phyloP scores from a whole-genome alignment of 2,113 vertebrate species.

The Silurus asotus region DNA sequence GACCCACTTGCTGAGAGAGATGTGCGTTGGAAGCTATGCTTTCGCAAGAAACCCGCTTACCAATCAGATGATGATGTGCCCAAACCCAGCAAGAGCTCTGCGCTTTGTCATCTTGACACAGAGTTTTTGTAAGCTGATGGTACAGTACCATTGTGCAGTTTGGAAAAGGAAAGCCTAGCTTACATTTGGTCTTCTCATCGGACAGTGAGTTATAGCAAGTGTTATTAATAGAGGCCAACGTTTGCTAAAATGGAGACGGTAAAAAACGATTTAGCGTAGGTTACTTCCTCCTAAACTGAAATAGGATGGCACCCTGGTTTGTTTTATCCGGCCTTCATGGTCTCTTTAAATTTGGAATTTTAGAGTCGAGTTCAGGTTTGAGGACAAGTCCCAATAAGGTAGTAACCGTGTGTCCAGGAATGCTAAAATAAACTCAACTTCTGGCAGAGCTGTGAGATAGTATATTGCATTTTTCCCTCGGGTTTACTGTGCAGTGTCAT shows the following conservation, averaged over 20 bases:
- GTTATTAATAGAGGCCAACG: slow-evolving; percentile 5
- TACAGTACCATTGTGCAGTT: slow-evolving; percentile 15
- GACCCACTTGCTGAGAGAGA: slow-evolving; percentile 9
- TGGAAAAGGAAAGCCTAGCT: slow-evolving; percentile 23
- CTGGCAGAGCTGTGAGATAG: slow-evolving; percentile 57
- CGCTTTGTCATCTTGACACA: slow-evolving; percentile 41
- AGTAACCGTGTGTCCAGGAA: slow-evolving; percentile 58
- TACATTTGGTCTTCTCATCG: slow-evolving; percentile 18
- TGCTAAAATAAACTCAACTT: slow-evolving; percentile 64
- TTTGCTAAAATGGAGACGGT: not conserved
- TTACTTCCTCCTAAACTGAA: slow-evolving; percentile 20
- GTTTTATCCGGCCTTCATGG: slow-evolving; percentile 1
- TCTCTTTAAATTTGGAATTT: slow-evolving; percentile 39
- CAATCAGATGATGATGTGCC: slow-evolving; percentile 6
- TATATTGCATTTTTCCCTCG: slow-evolving; percentile 58
- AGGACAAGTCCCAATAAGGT: slow-evolving; percentile 71
- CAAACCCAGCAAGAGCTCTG: slow-evolving; percentile 17
- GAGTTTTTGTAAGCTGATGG: slow-evolving; percentile 25
- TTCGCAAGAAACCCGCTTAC: slow-evolving; percentile 39
- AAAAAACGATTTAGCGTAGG: slow-evolving; percentile 14
- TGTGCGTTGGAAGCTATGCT: slow-evolving; percentile 2
- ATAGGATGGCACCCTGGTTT: slow-evolving; percentile 9
- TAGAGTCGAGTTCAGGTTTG: slow-evolving; percentile 51
- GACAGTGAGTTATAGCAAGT: not conserved
- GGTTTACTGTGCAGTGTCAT: slow-evolving; percentile 41